Percentiles rank a stretch among this genome's conserved stretches.
These are phyloP conservation scores for Iguana delicatissima DNA, from an alignment of 2,797 vertebrate species.

Conservation along the genomic window DNA sequence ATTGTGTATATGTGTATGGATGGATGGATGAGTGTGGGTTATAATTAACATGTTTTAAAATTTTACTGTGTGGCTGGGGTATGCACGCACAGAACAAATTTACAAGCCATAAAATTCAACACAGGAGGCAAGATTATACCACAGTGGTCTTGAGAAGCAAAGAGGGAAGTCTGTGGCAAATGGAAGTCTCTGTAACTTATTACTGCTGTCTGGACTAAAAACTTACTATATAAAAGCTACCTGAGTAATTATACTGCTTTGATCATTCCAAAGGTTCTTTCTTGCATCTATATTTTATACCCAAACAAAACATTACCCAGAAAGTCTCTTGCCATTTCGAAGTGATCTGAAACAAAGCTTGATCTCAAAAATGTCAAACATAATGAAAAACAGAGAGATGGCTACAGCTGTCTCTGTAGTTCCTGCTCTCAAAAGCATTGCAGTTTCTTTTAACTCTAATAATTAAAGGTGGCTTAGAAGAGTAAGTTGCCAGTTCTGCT, in stretches of 20 bases:
- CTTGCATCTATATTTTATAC: constrained; percentile 32
- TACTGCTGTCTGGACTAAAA: constrained; percentile 27
- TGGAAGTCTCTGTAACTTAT: constrained; percentile 14
- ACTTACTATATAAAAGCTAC: constrained; percentile 34
- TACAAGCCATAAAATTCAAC: constrained; percentile 1
- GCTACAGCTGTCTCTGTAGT: constrained; percentile 46
- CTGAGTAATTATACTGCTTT: constrained; percentile 15
- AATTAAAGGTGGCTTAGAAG: constrained; percentile 64
- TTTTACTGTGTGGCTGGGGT: not conserved
- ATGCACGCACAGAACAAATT: not conserved
- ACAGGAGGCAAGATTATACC: not conserved
- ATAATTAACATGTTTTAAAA: not conserved
- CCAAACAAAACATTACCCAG: constrained; percentile 17
- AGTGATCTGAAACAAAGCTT: constrained; percentile 47
- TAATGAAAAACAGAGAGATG: constrained; percentile 31
- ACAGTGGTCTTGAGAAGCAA: not conserved
- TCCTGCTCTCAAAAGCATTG: constrained; percentile 54
- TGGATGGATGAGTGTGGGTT: not conserved
- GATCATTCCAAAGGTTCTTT: constrained; percentile 9
- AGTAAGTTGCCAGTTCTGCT: constrained; percentile 43
- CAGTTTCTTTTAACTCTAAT: constrained; percentile 59
- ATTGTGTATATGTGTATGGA: not conserved
- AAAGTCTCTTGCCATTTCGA: constrained; percentile 23
- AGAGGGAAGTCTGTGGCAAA: not conserved
- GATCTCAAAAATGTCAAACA: constrained; percentile 48